These are phyloP conservation scores for Periophthalmodon schlosseri DNA, from an alignment of 2,113 vertebrate genomes.

Conservation along the genomic window DNA sequence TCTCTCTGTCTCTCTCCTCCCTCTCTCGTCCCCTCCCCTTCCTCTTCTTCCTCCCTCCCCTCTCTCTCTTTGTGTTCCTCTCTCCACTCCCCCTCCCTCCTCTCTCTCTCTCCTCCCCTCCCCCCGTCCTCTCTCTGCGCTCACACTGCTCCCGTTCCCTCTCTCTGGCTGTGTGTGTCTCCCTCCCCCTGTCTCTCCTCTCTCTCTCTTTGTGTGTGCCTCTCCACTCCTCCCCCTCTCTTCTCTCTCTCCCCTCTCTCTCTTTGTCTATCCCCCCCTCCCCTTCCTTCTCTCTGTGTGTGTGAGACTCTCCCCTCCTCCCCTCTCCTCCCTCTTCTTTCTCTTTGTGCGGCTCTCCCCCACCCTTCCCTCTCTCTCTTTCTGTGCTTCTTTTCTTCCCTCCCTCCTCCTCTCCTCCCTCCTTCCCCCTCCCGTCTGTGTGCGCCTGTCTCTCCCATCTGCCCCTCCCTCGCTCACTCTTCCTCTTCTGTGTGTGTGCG, in stretches of 20 bases:
- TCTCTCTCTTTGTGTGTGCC: slow-evolving; percentile 59
- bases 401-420: slow-evolving; percentile 72
- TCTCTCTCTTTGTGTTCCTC: slow-evolving; percentile 65
- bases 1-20: slow-evolving; percentile 62
- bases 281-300: neutral
- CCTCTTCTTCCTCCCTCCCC: slow-evolving; percentile 79
- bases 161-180: slow-evolving; percentile 74
- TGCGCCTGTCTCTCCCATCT: slow-evolving; percentile 63
- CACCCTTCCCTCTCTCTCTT: neutral
- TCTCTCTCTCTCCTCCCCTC: slow-evolving; percentile 75
- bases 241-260: slow-evolving; percentile 80
- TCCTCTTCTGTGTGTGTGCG: no score
- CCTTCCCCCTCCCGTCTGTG: slow-evolving; percentile 15
- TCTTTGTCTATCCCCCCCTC: slow-evolving; percentile 57
- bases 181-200: slow-evolving; percentile 82
- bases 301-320: slow-evolving; percentile 72
- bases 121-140: slow-evolving; percentile 62
- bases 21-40: slow-evolving; percentile 78
- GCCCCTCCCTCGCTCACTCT: slow-evolving; percentile 73
- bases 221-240: slow-evolving; percentile 77
- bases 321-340: slow-evolving; percentile 76
- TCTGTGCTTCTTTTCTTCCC: slow-evolving; percentile 68
- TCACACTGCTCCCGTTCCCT: slow-evolving; percentile 75
- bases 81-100: slow-evolving; percentile 76
- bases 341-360: neutral